These are phyloP conservation scores for Spodoptera littoralis DNA, from an alignment of 2,888 invertebrate species.

Conservation along the genomic window DNA sequence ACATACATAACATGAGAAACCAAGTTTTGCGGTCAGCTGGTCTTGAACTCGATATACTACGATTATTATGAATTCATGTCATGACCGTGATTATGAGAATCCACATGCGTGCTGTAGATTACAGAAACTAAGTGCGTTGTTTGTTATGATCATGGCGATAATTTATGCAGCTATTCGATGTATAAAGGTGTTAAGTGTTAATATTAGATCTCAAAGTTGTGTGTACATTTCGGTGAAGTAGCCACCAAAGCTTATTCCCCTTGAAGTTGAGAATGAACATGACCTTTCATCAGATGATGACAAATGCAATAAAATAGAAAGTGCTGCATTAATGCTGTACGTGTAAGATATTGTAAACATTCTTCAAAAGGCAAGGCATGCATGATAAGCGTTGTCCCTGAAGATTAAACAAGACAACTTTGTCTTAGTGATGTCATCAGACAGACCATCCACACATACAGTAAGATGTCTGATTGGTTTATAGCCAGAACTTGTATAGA, in stretches of 20 bases:
- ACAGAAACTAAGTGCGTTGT: constrained; percentile 37
- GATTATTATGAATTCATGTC: constrained; percentile 64
- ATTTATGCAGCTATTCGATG: constrained; percentile 29
- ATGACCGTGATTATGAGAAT: constrained; percentile 60
- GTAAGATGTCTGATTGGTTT: constrained; percentile 28
- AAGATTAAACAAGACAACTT: constrained; percentile 48
- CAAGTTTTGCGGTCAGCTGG: constrained; percentile 61
- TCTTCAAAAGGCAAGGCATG: constrained; percentile 47
- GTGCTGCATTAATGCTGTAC: constrained; percentile 28
- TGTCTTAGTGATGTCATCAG: constrained; percentile 48
- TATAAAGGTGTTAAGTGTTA: constrained; percentile 38
- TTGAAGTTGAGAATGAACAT: too few relatives aligned
- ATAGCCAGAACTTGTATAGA: constrained; percentile 19
- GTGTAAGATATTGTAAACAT: constrained; percentile 37
- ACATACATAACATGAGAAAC: constrained; percentile 48
- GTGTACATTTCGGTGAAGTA: neutral
- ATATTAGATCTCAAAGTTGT: constrained; percentile 6
- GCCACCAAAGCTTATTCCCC: too few relatives aligned
- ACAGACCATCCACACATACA: constrained; percentile 22
- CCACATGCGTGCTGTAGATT: constrained; percentile 46
- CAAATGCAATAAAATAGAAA: constrained; percentile 47
- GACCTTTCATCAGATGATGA: constrained; percentile 3
- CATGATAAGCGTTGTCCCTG: constrained; percentile 46
- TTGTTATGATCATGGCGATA: constrained; percentile 39
- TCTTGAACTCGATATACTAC: constrained; percentile 59